Base-by-base conservation (phyloP, 2,113 vertebrate genomes). In the Stomatorhinus ivindoensis region DNA sequence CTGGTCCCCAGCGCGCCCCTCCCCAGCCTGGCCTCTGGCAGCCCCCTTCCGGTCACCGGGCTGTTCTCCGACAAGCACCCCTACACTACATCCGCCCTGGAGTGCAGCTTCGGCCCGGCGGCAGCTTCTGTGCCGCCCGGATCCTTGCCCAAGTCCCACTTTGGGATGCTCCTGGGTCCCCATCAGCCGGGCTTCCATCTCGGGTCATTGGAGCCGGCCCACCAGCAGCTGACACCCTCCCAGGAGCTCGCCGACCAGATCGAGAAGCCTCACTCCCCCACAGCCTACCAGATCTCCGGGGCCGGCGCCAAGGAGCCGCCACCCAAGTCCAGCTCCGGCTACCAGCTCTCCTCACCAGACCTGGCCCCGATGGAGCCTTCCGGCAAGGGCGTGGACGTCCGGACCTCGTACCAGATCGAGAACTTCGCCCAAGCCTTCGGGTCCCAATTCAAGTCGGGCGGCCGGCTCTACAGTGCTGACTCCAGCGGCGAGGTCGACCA, bases 371-470 rank as follows among this genome's bases (percentile, higher is more conserved):
- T 98, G 94, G 97, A 97, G 95, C 96, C 97, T 91, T 96, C 97
- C 42, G 82, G 82, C 92, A 99, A 99, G 95, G 95, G 96, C 92
- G 90, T 96, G 92, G 95, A 97, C 93, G 95, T 95, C 92, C 95
- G 96, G 94, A 94, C 96, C 93, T 97, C 97, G 13, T 99, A 98
- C 96, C 98, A 99, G 97, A 99, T 99, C 1, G 98, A 99, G 96
- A 98, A 98, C 97, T 99, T 99, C 96, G 98, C 97, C 95, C 98
- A 99, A 95, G 98, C 98, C 89, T 99, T 99, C 86, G 98, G 98
- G 93, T 97, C 97, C 94, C 98, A 99, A 96, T 99, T 99, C 93
- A 99, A 99, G 96, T 95, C 96, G 91, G 97, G 97, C 87, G 96
- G 97, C 92, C 97, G 96, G 92, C 96, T 97, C 95, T 99, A 97